A percentile compares a stretch with the other conserved stretches of the same genome.
Evolutionary conservation across 2,888 invertebrate genomes (phyloP).

Genomic region (Baronia brevicornis): DNA sequence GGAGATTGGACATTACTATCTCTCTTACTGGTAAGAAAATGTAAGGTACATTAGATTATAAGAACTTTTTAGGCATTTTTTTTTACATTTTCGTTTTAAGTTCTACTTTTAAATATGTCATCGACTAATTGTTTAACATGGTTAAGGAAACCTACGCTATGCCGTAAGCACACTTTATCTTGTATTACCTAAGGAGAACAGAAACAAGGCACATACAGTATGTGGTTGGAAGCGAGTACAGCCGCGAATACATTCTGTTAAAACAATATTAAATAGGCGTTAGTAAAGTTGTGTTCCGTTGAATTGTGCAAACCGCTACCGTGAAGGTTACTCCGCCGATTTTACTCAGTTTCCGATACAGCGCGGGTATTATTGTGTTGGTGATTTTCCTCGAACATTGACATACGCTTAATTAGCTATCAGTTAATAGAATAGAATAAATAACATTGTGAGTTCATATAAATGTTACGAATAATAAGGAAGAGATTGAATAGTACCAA

Average conservation of each 20-base stretch:
- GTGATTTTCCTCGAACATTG: slow-evolving; percentile 14
- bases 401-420: slow-evolving; percentile 16
- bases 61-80: too few relatives aligned
- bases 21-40: too few relatives aligned
- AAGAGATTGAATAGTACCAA: slow-evolving; percentile 44
- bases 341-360: slow-evolving; percentile 26
- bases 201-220: slow-evolving; percentile 13
- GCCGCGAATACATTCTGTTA: slow-evolving; percentile 16
- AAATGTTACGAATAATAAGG: slow-evolving; percentile 38
- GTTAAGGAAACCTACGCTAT: slow-evolving; percentile 9
- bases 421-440: slow-evolving; percentile 14
- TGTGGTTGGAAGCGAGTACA: slow-evolving; percentile 18
- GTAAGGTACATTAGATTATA: too few relatives aligned
- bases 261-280: slow-evolving; percentile 16
- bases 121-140: slow-evolving; percentile 7
- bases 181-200: slow-evolving; percentile 10
- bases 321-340: slow-evolving; percentile 30
- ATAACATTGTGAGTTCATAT: slow-evolving; percentile 13
- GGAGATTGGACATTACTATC: too few relatives aligned
- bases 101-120: too few relatives aligned
- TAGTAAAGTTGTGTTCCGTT: slow-evolving; percentile 21
- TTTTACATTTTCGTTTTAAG: too few relatives aligned
- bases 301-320: slow-evolving; percentile 38
- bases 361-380: slow-evolving; percentile 14
- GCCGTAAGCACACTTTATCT: slow-evolving; percentile 10